Percentiles rank a stretch among this genome's conserved stretches.
phyloP scores from a whole-genome alignment of 2,113 vertebrate species.

The Cranoglanis bouderius region DNA sequence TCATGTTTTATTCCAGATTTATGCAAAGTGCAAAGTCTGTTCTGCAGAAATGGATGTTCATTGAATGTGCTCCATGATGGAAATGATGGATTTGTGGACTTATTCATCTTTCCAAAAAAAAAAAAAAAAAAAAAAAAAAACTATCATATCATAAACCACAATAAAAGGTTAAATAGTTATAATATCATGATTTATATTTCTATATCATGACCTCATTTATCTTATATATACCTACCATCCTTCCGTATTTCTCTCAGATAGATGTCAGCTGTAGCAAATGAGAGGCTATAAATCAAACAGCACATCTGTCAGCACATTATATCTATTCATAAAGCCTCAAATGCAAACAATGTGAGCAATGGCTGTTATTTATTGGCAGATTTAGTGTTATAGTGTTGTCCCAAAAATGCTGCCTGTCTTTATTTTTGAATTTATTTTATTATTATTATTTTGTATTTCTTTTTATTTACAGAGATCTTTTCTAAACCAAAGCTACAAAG shows the following conservation, averaged over 20 bases:
- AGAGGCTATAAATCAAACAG: slow-evolving; percentile 18
- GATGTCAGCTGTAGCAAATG: slow-evolving; percentile 21
- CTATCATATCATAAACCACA: neutral
- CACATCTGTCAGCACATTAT: slow-evolving; percentile 15
- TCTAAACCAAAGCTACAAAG: neutral
- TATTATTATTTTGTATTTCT: neutral
- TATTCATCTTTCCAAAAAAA: neutral
- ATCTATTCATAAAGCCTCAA: neutral
- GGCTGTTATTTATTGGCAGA: neutral
- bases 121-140: neutral
- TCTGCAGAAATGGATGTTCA: neutral
- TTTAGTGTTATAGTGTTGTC: neutral
- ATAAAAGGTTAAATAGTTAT: neutral
- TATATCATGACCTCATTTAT: neutral
- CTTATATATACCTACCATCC: neutral
- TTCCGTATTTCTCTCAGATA: slow-evolving; percentile 7
- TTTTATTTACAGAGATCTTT: neutral
- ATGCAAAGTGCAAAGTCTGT: neutral
- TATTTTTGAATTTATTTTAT: neutral
- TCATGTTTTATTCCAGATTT: neutral
- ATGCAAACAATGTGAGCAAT: neutral
- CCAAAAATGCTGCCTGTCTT: neutral
- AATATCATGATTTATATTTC: neutral
- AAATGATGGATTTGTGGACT: neutral
- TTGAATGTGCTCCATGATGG: neutral